These are phyloP conservation scores for Crotalus viridis DNA, from an alignment of 2,113 vertebrate genomes.

Conservation along the genomic window DNA sequence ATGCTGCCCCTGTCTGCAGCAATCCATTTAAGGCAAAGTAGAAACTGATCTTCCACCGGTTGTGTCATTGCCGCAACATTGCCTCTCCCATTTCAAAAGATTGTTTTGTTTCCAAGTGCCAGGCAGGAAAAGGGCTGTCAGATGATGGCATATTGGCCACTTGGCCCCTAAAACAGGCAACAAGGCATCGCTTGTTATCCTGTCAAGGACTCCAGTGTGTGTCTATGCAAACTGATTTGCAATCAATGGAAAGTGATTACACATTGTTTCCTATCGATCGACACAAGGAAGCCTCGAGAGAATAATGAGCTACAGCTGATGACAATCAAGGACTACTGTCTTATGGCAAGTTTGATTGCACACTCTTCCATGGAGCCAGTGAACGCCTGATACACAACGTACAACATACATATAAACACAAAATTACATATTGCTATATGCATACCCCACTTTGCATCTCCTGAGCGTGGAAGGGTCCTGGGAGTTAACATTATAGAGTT, in stretches of 20 bases:
- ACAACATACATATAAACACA: conserved; percentile 44
- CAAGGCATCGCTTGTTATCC: conserved; percentile 49
- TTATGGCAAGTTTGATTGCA: conserved; percentile 67
- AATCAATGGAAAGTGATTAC: conserved; percentile 82
- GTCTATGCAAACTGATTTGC: conserved; percentile 72
- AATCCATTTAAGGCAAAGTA: conserved; percentile 9
- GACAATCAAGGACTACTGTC: conserved; percentile 78
- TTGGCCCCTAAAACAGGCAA: conserved; percentile 48
- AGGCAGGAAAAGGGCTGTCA: conserved; percentile 23
- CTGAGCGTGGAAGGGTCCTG: background rate
- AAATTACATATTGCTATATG: background rate
- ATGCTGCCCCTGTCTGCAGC: background rate
- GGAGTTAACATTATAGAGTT: background rate
- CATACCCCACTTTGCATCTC: background rate
- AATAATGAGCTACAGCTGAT: conserved; percentile 83
- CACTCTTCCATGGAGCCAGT: conserved; percentile 57
- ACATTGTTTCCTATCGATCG: conserved; percentile 78
- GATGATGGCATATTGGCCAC: conserved; percentile 37
- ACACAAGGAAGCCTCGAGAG: conserved; percentile 73
- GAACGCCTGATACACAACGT: conserved; percentile 53
- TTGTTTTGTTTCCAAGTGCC: background rate
- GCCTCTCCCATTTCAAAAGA: background rate
- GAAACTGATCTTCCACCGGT: background rate
- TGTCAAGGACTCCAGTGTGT: conserved; percentile 62
- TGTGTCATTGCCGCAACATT: background rate